A percentile compares a stretch with the other conserved stretches of the same genome.
phyloP scores from a whole-genome alignment of 1,140 invertebrate genomes.

The Triops longicaudatus region DNA sequence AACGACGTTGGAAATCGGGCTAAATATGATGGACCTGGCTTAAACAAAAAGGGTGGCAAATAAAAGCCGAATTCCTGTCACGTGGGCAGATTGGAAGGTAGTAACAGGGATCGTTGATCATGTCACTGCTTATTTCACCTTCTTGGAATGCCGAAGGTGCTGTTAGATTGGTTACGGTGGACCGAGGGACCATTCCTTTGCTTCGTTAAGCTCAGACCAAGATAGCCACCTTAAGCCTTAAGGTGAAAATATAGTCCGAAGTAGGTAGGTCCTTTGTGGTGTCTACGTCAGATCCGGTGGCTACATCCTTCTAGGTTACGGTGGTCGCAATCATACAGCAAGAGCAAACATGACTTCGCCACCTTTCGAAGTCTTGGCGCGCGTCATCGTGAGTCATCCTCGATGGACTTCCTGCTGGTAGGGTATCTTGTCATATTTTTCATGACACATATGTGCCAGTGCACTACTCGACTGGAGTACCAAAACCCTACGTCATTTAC shows the following conservation, averaged over 20 bases:
- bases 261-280: not conserved
- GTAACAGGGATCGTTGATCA: not conserved
- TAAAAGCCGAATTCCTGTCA: not conserved
- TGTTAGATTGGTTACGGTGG: not conserved
- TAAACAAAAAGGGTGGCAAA: not conserved
- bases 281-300: slow-evolving; percentile 7
- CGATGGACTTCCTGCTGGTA: not conserved
- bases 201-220: not conserved
- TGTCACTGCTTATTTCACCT: not conserved
- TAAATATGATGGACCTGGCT: not conserved
- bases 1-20: not conserved
- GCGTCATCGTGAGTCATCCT: not conserved
- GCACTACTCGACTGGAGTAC: not conserved
- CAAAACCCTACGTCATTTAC: not conserved
- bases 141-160: not conserved
- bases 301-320: not conserved
- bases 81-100: not conserved
- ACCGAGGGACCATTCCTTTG: not conserved
- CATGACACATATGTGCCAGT: not conserved
- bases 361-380: not conserved
- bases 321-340: not conserved
- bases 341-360: slow-evolving; percentile 7
- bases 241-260: not conserved
- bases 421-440: not conserved
- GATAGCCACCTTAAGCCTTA: not conserved